Percentiles rank a stretch among this genome's conserved stretches.
These are phyloP conservation scores for Nesogale talazaci DNA, from an alignment of 2,113 vertebrate genomes.

Conservation along the genomic window DNA sequence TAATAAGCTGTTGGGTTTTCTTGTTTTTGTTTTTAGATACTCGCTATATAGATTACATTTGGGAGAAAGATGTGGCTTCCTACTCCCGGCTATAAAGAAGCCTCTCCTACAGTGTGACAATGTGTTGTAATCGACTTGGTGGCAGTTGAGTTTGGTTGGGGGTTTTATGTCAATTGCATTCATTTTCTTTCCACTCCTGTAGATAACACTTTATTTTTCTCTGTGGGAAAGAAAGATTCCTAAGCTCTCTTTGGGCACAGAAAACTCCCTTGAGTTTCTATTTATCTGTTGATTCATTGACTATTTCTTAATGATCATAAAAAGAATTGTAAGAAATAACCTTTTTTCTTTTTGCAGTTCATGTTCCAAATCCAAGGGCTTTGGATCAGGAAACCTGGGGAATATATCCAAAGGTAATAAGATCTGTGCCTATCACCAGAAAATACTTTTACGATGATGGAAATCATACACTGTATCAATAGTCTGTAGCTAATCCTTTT, in stretches of 20 bases:
- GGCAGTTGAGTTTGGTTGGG: too few species aligned
- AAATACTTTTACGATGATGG: background rate
- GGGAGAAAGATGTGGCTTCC: too few species aligned
- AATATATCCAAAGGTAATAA: constrained; percentile 70
- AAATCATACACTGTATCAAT: too few species aligned
- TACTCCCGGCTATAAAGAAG: too few species aligned
- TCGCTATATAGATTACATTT: background rate
- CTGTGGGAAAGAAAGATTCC: background rate
- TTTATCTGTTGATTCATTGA: background rate
- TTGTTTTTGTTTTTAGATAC: background rate
- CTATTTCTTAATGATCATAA: constrained; percentile 8
- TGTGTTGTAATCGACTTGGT: too few species aligned
- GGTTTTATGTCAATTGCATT: background rate
- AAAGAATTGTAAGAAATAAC: background rate
- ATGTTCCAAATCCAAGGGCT: constrained; percentile 67
- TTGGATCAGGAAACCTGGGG: constrained; percentile 57
- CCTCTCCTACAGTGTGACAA: too few species aligned
- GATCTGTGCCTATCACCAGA: background rate
- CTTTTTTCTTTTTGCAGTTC: constrained; percentile 49
- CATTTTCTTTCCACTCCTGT: background rate
- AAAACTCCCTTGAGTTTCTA: background rate
- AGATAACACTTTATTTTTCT: constrained; percentile 3
- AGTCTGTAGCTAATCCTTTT: background rate
- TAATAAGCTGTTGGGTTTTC: background rate
- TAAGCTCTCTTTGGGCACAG: background rate